Conservation (phyloP, 2,113 vertebrate genomes). For the Gulo gulo region DNA sequence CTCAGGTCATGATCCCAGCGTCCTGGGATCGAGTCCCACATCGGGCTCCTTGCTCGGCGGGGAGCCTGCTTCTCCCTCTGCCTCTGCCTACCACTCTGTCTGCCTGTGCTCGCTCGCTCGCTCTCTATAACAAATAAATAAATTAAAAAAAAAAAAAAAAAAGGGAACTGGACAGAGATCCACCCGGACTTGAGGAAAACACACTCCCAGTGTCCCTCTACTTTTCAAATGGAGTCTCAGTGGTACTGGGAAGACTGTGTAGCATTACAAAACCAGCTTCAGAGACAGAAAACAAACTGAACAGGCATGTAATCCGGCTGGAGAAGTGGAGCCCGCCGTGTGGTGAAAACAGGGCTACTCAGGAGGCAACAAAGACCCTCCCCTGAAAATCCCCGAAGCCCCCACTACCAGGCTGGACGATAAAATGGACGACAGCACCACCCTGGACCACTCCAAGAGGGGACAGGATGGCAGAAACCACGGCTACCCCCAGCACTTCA, state of each 20-base stretch:
- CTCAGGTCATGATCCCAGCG: too few relatives aligned
- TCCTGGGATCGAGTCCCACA: too few relatives aligned
- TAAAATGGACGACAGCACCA: fast-evolving
- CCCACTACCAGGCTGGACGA: neutral
- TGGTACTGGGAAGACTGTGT: neutral
- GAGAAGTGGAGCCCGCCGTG: neutral
- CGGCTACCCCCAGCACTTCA: neutral
- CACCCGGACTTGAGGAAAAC: neutral
- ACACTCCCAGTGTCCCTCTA: neutral
- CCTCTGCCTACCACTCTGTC: too few relatives aligned
- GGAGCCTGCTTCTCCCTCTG: too few relatives aligned
- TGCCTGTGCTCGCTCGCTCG: too few relatives aligned
- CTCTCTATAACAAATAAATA: too few relatives aligned
- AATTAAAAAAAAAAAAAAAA: too few relatives aligned
- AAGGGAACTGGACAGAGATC: neutral
- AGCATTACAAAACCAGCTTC: neutral
- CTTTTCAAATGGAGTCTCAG: neutral
- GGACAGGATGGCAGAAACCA: neutral
- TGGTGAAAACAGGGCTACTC: neutral
- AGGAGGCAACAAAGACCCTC: neutral
- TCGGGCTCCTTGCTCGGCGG: too few relatives aligned
- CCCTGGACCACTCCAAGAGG: too few relatives aligned
- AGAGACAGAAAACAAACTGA: neutral
- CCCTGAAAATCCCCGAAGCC: neutral
- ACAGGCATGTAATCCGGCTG: neutral